A percentile compares a stretch with the other conserved stretches of the same genome.
phyloP scores from a whole-genome alignment of 2,113 vertebrate species.

The Cottus gobio region DNA sequence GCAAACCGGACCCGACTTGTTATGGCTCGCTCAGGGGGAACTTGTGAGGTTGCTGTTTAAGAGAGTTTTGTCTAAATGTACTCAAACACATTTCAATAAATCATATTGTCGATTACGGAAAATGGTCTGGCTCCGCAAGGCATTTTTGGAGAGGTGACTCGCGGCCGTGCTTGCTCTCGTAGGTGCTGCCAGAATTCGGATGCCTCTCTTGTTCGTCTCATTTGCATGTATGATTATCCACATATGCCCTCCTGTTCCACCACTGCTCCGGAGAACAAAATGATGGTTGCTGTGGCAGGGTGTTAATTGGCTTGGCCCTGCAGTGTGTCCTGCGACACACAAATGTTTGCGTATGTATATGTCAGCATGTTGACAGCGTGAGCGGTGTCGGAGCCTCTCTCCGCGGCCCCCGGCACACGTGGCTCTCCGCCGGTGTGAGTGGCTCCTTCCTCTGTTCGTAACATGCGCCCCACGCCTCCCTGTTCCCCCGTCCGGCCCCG shows the following conservation, averaged over 20 bases:
- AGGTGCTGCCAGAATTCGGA: conserved; percentile 45
- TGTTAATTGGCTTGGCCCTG: conserved; percentile 81
- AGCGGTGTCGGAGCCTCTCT: conserved; percentile 63
- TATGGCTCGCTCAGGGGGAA: not conserved
- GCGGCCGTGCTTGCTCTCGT: conserved; percentile 16
- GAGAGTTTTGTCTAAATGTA: not conserved
- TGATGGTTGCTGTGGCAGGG: conserved; percentile 77
- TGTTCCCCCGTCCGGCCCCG: conserved; percentile 38
- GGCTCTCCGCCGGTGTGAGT: conserved; percentile 60
- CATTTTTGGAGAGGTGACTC: not conserved
- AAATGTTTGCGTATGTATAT: conserved; percentile 76
- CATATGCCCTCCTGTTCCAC: conserved; percentile 70
- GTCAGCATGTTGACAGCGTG: conserved; percentile 72
- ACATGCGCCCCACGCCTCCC: conserved; percentile 68
- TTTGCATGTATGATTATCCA: conserved; percentile 78
- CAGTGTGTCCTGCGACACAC: conserved; percentile 54
- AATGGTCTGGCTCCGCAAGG: not conserved
- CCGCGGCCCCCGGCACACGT: conserved; percentile 56
- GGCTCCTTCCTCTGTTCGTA: conserved; percentile 67
- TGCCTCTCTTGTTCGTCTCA: conserved; percentile 65
- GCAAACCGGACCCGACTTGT: not conserved
- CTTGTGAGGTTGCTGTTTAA: not conserved
- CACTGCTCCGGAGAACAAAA: conserved; percentile 41
- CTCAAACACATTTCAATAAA: not conserved
- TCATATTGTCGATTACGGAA: not conserved